phyloP scores from a whole-genome alignment of 2,888 invertebrate species.

The Siphlonurus alternatus region DNA sequence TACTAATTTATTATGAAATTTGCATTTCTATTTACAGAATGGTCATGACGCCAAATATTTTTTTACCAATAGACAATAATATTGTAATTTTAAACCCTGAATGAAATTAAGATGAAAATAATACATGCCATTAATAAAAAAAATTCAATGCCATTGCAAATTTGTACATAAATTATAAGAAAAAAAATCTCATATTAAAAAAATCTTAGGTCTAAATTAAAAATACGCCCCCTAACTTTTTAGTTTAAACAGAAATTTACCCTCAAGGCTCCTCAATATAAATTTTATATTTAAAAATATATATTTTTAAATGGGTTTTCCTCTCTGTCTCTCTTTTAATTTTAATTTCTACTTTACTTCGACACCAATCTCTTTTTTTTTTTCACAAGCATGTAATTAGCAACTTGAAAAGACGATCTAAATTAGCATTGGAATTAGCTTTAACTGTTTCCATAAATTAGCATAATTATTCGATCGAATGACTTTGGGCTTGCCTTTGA shows the following conservation, averaged over 20 bases:
- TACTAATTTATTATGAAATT: too few species aligned
- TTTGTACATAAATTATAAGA: not conserved
- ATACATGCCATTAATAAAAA: too few species aligned
- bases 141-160: too few species aligned
- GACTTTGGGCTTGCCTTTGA: conserved; percentile 1
- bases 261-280: not conserved
- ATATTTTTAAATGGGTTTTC: not conserved
- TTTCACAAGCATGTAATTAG: not conserved
- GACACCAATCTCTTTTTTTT: not conserved
- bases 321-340: not conserved
- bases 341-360: not conserved
- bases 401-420: not conserved
- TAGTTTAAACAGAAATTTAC: not conserved
- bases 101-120: too few species aligned
- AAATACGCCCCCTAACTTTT: not conserved
- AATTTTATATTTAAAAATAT: not conserved
- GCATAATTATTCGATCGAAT: not conserved
- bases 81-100: too few species aligned
- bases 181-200: not conserved
- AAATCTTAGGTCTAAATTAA: not conserved
- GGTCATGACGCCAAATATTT: too few species aligned
- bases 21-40: too few species aligned
- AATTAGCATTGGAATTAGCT: conserved; percentile 3
- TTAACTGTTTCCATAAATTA: conserved; percentile 3
- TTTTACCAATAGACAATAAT: too few species aligned